Evolutionary conservation across 2,888 invertebrate species (phyloP).

Genomic region (Andrena hattorfiana): DNA sequence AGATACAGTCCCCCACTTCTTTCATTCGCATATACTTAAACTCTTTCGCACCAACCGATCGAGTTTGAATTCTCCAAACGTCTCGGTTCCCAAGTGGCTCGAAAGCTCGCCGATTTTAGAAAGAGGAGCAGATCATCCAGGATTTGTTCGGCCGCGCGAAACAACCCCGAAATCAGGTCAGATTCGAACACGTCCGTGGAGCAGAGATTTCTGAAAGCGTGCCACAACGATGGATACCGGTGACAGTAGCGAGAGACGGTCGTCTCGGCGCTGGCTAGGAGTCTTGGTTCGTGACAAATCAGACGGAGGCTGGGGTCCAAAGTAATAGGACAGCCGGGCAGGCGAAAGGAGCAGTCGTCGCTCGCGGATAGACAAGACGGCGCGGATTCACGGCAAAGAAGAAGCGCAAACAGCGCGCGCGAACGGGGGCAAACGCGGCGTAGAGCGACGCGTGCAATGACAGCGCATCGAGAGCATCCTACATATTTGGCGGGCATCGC

Average conservation of each 20-base stretch:
- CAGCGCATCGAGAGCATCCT: conserved; percentile 37
- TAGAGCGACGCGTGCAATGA: conserved; percentile 18
- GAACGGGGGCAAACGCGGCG: conserved; percentile 16
- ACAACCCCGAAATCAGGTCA: neutral
- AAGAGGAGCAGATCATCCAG: neutral
- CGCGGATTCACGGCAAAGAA: neutral
- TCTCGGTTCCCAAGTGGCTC: neutral
- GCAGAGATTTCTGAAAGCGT: conserved; percentile 6
- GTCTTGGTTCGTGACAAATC: conserved; percentile 34
- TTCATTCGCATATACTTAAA: neutral
- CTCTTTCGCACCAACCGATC: neutral
- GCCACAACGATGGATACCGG: conserved; percentile 6
- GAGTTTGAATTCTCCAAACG: neutral
- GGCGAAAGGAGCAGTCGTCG: neutral
- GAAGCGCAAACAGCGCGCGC: conserved; percentile 31
- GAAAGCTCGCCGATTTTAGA: neutral
- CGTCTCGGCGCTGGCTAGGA: neutral
- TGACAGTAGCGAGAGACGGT: conserved; percentile 8
- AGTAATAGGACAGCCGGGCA: neutral
- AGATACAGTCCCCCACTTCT: neutral
- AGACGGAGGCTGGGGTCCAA: neutral
- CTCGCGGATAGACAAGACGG: conserved; percentile 28
- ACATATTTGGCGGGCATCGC: conserved; percentile 42
- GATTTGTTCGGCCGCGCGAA: neutral
- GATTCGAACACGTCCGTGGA: neutral